Evolutionary conservation across 2,888 invertebrate genomes (phyloP), one percentile per base, ranked within the genome.

Genomic region (Sturmia bella): DNA sequence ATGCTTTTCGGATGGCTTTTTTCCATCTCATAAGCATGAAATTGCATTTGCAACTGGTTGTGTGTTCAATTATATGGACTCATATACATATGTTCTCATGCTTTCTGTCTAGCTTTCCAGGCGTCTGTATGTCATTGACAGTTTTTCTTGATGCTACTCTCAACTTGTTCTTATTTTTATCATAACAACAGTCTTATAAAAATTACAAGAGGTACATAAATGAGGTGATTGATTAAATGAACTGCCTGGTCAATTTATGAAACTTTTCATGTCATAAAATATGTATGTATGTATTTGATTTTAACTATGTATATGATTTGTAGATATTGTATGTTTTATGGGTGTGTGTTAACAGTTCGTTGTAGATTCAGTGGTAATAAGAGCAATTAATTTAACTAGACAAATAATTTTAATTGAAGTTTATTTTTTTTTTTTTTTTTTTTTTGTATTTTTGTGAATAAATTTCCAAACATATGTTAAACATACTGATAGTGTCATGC

Each of bases 331-430:
- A 12, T 1, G 13, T 63, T 5, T 32, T 32, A 32, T 32, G 9
- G 12, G 15, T 66, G 21, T 2, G 1, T 52, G 32, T 32, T 32
- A 32, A 32, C 24, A 52, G 27, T 24, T 17, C n/a, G 24, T 13
- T 27, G 27, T 41, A 45, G 37, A 66, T 66, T 54, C 41, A 63
- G 56, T 56, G 76, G 48, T 56, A 76, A 76, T 72, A 63, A 76
- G 17, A 64, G 69, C 69, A 73, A 82, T 78, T 82, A 74, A 78
- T 82, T 78, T 78, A 69, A 70, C 77, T 78, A 68, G 48, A 32
- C 32, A 57, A 56, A 70, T 64, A 72, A 52, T 66, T 72, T 50
- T 50, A 57, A 72, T 72, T 66, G n/a, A 59, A 72, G 15, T 21
- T 39, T 37, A 66, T 63, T 66, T 74, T 45, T 43, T 2, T 61